A percentile compares a stretch with the other conserved stretches of the same genome.
Evolutionary conservation across 1,140 invertebrate genomes (phyloP).

Genomic region (Agraylea sexmaculata): DNA sequence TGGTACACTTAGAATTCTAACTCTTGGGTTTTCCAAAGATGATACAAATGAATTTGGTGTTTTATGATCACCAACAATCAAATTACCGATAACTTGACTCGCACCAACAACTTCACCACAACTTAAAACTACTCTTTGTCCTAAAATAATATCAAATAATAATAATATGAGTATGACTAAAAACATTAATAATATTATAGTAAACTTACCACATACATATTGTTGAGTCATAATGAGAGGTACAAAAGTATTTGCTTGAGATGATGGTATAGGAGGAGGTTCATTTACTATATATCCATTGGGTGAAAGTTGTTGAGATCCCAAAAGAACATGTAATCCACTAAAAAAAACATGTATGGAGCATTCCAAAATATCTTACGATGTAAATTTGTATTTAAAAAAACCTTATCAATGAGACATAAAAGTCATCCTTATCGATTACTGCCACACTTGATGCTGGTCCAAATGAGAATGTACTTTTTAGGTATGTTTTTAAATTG

Average conservation of each 20-base stretch:
- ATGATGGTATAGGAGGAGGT: slow-evolving; percentile 3
- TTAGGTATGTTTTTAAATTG: slow-evolving; percentile 11
- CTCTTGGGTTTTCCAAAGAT: slow-evolving; percentile 14
- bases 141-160: slow-evolving; percentile 4
- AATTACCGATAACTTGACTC: slow-evolving; percentile 15
- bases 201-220: slow-evolving; percentile 18
- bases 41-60: slow-evolving; percentile 9
- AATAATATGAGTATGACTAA: background rate
- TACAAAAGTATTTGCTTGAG: slow-evolving; percentile 6
- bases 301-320: slow-evolving; percentile 36
- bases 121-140: slow-evolving; percentile 17
- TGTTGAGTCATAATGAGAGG: slow-evolving; percentile 18
- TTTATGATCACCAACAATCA: slow-evolving; percentile 7
- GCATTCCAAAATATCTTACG: too few species aligned
- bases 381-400: too few species aligned
- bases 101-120: slow-evolving; percentile 17
- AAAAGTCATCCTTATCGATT: slow-evolving; percentile 53
- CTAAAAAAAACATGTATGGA: slow-evolving; percentile 27
- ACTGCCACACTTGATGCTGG: slow-evolving; percentile 48
- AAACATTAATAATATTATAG: background rate
- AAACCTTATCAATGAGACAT: slow-evolving; percentile 60
- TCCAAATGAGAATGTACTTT: slow-evolving; percentile 22
- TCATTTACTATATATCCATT: slow-evolving; percentile 34
- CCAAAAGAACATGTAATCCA: slow-evolving; percentile 40
- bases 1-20: slow-evolving; percentile 11